These are phyloP conservation scores for Resseliella maxima DNA, from an alignment of 2,888 invertebrate genomes.

Conservation along the genomic window DNA sequence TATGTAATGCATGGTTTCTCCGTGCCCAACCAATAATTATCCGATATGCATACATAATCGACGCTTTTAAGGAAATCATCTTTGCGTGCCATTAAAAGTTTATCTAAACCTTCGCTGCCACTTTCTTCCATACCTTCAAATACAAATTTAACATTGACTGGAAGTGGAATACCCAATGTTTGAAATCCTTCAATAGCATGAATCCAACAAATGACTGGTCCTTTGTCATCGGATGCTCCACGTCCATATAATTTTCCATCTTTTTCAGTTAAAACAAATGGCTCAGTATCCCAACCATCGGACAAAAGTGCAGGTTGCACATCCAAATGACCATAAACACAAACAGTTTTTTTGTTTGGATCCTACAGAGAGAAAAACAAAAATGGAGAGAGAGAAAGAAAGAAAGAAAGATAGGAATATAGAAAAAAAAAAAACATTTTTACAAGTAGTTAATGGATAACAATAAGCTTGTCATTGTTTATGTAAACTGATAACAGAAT, in stretches of 20 bases:
- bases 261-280: conserved; percentile 88
- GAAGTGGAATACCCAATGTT: conserved; percentile 74
- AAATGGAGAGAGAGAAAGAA: no score
- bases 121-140: conserved; percentile 99
- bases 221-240: conserved; percentile 94
- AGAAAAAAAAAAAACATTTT: background rate
- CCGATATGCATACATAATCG: conserved; percentile 97
- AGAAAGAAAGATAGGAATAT: background rate
- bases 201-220: conserved; percentile 94
- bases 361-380: conserved; percentile 69
- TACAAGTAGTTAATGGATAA: no score
- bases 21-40: conserved; percentile 98
- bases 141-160: conserved; percentile 86
- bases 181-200: conserved; percentile 92
- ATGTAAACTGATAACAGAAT: background rate
- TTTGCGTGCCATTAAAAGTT: conserved; percentile 77
- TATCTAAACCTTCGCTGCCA: conserved; percentile 95
- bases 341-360: conserved; percentile 88
- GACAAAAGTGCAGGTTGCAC: conserved; percentile 94
- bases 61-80: conserved; percentile 82
- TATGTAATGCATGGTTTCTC: conserved; percentile 98
- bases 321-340: conserved; percentile 97
- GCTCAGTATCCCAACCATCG: conserved; percentile 97
- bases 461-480: background rate
- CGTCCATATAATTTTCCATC: conserved; percentile 92